phyloP scores from a whole-genome alignment of 2,888 invertebrate genomes.

The Brachypterus glaber region DNA sequence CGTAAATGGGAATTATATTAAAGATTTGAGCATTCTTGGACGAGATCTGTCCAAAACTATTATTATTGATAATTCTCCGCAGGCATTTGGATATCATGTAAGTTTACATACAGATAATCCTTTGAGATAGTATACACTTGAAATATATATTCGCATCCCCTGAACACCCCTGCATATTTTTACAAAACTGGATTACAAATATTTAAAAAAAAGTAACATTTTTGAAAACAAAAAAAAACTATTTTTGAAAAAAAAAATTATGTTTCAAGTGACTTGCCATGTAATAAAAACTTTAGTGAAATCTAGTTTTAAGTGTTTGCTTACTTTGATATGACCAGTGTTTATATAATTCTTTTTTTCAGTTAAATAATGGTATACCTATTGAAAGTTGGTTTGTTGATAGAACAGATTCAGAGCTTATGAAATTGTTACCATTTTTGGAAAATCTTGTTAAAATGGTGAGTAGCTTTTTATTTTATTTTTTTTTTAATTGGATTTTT shows the following conservation, averaged over 20 bases:
- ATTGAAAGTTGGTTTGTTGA: slow-evolving; percentile 97
- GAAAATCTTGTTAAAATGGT: slow-evolving; percentile 76
- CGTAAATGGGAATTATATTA: slow-evolving; percentile 93
- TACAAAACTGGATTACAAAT: too few species aligned
- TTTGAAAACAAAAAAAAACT: too few species aligned
- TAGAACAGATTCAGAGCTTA: slow-evolving; percentile 76
- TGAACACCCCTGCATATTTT: too few species aligned
- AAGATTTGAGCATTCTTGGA: slow-evolving; percentile 87
- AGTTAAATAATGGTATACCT: slow-evolving; percentile 92
- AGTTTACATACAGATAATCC: too few species aligned
- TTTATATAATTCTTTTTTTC: slow-evolving; percentile 35
- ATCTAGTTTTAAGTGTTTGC: too few species aligned
- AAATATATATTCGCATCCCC: too few species aligned
- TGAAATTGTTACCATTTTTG: slow-evolving; percentile 85
- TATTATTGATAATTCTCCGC: slow-evolving; percentile 81
- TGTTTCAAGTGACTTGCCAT: too few species aligned
- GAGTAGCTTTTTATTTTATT: slow-evolving; percentile 32
- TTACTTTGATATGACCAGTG: too few species aligned
- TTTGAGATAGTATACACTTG: too few species aligned
- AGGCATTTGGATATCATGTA: slow-evolving; percentile 88
- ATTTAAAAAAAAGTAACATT: too few species aligned
- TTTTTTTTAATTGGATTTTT: slow-evolving; percentile 4
- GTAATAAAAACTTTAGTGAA: too few species aligned
- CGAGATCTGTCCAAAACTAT: slow-evolving; percentile 82
- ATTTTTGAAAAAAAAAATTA: too few species aligned